Evolutionary conservation across 2,888 invertebrate genomes (phyloP).

Genomic region (Campoletis raptor): DNA sequence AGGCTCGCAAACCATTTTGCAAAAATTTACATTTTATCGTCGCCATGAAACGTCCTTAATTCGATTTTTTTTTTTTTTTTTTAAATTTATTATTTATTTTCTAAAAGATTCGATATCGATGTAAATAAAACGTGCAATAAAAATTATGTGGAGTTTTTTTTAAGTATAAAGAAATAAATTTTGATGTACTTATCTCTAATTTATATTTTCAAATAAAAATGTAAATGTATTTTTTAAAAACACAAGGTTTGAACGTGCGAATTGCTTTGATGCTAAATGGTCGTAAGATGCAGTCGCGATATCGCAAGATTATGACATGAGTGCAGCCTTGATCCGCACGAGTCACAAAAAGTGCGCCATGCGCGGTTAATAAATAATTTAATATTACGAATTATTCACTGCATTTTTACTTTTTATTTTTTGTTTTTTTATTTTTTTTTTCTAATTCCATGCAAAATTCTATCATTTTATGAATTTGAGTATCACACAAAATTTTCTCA

Average conservation of each 20-base stretch:
- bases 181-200: too few species aligned
- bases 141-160: neutral
- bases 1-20: too few species aligned
- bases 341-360: neutral
- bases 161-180: too few species aligned
- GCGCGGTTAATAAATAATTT: neutral
- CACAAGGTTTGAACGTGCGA: neutral
- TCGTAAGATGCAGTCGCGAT: neutral
- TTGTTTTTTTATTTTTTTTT: too few species aligned
- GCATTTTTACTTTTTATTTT: neutral
- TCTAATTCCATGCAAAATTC: too few species aligned
- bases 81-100: neutral
- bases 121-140: neutral
- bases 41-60: too few species aligned
- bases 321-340: neutral
- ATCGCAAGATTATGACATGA: neutral
- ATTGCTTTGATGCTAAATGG: conserved; percentile 13
- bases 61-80: neutral
- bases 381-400: neutral
- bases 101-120: neutral
- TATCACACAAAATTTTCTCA: too few species aligned
- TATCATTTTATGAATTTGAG: too few species aligned
- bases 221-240: neutral
- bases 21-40: too few species aligned
- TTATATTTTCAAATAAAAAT: neutral